Conservation (phyloP, 1,140 invertebrate species). For the Musca vetustissima region DNA sequence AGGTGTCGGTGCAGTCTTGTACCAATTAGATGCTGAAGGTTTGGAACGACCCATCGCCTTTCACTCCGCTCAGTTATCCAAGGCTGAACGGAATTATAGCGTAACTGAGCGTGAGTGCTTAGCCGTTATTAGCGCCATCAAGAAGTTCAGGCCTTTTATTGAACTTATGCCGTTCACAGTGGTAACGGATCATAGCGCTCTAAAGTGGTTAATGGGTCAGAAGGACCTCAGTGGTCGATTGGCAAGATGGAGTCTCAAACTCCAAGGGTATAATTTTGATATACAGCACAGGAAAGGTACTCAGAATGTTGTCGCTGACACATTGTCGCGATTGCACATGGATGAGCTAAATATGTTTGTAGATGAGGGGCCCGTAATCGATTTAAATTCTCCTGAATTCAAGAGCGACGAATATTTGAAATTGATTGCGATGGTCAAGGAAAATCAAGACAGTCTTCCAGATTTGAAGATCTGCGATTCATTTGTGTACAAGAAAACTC, state of each 20-base stretch:
- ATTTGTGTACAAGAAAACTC: neutral
- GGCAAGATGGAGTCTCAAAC: neutral
- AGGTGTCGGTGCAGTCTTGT: constrained; percentile 47
- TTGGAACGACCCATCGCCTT: no score
- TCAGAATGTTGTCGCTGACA: neutral
- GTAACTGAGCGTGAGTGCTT: constrained; percentile 55
- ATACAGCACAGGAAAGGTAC: neutral
- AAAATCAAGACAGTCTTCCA: neutral
- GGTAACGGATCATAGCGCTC: constrained; percentile 39
- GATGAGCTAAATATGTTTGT: neutral
- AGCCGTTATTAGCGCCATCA: constrained; percentile 51
- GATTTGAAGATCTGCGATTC: neutral
- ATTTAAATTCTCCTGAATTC: neutral
- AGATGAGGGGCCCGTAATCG: neutral
- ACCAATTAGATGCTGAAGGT: constrained; percentile 37
- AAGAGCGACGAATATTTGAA: neutral
- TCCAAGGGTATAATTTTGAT: neutral
- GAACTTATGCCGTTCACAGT: constrained; percentile 49
- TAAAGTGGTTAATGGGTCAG: neutral
- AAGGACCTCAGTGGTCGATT: neutral
- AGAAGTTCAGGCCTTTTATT: constrained; percentile 56
- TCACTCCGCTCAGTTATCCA: constrained; percentile 16
- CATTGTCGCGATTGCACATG: neutral
- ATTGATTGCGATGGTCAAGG: neutral
- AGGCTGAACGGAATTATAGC: constrained; percentile 27